Percentiles rank a stretch among this genome's conserved stretches.
phyloP scores from a whole-genome alignment of 1,140 invertebrate species.

The Cardiocondyla obscurior region DNA sequence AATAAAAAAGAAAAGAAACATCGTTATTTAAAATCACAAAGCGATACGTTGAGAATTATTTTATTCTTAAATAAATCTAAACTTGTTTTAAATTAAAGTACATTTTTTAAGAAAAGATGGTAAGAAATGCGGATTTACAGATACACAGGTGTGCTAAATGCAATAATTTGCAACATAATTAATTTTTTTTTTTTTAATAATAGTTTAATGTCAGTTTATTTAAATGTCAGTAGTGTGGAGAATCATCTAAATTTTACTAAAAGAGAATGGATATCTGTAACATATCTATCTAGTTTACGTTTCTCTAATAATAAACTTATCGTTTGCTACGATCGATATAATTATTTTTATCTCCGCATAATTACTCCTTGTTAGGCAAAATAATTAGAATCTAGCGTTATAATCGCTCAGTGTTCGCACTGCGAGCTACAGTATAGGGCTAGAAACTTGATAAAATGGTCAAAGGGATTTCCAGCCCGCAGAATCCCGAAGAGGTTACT shows the following conservation, averaged over 20 bases:
- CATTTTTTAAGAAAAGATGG: background rate
- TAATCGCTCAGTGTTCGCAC: constrained; percentile 21
- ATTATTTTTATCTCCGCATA: constrained; percentile 28
- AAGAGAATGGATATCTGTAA: background rate
- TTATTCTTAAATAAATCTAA: too few relatives aligned
- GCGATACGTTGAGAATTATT: background rate
- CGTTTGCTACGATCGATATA: constrained; percentile 22
- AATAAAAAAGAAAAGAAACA: background rate
- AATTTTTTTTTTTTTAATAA: background rate
- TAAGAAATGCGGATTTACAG: background rate
- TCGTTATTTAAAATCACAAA: background rate
- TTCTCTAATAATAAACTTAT: background rate
- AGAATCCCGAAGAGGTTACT: constrained; percentile 50
- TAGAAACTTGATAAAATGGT: constrained; percentile 38
- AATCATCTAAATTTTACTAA: background rate
- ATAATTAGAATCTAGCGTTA: constrained; percentile 20
- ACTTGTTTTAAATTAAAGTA: too few relatives aligned
- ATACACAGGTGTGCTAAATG: background rate
- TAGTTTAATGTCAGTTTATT: background rate
- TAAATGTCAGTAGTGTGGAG: background rate
- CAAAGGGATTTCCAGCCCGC: constrained; percentile 54
- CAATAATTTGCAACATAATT: background rate
- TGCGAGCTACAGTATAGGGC: background rate
- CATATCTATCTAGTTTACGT: background rate
- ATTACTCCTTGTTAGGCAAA: constrained; percentile 40